Conservation (phyloP, 2,113 vertebrate species). For the Mionectes macconnelli region DNA sequence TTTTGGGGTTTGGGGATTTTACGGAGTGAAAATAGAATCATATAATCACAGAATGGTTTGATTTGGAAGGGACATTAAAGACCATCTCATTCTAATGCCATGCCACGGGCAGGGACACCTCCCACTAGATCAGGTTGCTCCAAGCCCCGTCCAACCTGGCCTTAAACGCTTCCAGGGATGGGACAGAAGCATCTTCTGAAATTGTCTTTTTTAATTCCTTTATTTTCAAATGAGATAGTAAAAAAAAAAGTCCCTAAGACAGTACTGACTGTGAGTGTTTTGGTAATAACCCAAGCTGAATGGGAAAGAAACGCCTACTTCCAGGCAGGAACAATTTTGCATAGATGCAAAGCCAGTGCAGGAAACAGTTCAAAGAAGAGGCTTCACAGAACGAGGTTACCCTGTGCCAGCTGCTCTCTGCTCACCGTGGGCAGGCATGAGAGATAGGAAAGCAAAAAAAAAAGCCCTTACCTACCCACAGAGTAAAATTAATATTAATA, state of each 20-base stretch:
- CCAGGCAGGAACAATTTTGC: neutral
- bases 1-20: neutral
- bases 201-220: neutral
- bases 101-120: neutral
- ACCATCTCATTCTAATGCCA: neutral
- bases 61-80: neutral
- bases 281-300: neutral
- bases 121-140: neutral
- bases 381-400: neutral
- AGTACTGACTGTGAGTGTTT: neutral
- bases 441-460: neutral
- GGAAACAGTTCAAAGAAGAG: neutral
- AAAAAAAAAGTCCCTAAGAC: neutral
- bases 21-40: neutral
- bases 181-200: neutral
- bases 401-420: neutral
- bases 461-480: neutral
- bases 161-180: neutral
- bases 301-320: rapidly evolving
- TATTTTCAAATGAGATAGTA: neutral
- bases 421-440: neutral
- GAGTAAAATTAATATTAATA: neutral
- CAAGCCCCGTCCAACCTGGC: neutral
- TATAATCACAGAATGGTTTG: neutral
- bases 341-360: neutral